These are phyloP conservation scores for Pherbina coryleti DNA, from an alignment of 2,888 invertebrate genomes.

Conservation along the genomic window DNA sequence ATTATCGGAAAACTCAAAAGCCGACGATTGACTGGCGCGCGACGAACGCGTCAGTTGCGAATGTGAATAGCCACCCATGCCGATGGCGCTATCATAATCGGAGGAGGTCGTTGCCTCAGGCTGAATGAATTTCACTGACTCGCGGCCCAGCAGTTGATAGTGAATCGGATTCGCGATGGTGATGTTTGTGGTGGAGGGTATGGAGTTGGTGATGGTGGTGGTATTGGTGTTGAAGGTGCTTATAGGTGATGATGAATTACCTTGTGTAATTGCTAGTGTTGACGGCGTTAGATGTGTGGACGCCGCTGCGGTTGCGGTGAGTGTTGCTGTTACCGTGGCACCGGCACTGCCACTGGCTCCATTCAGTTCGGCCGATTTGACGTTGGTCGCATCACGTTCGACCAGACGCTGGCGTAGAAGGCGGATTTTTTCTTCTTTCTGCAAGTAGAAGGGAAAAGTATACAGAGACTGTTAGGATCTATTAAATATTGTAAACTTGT, in stretches of 20 bases:
- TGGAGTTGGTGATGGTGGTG: conserved; percentile 23
- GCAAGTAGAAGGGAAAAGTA: conserved; percentile 49
- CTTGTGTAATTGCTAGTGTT: conserved; percentile 82
- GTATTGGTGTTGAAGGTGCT: conserved; percentile 21
- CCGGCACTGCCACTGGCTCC: conserved; percentile 56
- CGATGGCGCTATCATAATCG: conserved; percentile 77
- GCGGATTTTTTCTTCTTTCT: conserved; percentile 93
- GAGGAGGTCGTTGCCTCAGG: conserved; percentile 78
- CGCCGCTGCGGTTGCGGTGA: conserved; percentile 44
- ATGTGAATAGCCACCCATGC: conserved; percentile 72
- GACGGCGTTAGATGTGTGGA: conserved; percentile 69
- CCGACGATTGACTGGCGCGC: conserved; percentile 85
- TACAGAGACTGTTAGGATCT: too few species aligned
- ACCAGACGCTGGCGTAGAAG: conserved; percentile 83
- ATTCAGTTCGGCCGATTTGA: conserved; percentile 66
- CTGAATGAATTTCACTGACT: conserved; percentile 73
- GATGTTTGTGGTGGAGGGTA: conserved; percentile 30
- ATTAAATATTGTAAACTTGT: too few species aligned
- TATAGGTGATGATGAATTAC: conserved; percentile 53
- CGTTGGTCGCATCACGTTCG: conserved; percentile 78
- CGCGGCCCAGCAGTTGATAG: conserved; percentile 24
- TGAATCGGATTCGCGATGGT: conserved; percentile 25
- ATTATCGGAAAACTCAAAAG: conserved; percentile 90
- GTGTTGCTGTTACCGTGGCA: conserved; percentile 14
- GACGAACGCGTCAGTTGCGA: conserved; percentile 83